Conservation (phyloP, 1,140 invertebrate genomes). For the Xylocopa sonorina region DNA sequence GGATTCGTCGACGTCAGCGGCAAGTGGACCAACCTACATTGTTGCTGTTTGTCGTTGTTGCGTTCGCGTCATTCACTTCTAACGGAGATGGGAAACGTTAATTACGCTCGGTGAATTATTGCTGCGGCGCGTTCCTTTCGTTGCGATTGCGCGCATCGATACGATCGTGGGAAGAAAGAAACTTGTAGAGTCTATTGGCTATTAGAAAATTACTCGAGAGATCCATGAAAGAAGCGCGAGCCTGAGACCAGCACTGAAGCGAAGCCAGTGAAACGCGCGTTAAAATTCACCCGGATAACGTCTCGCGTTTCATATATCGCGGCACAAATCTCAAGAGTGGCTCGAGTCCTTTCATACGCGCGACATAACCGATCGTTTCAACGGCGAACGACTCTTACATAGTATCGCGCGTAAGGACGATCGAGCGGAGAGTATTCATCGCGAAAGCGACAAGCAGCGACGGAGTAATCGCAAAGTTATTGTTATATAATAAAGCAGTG, state of each 20-base stretch:
- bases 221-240: no score
- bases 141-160: no score
- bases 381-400: neutral
- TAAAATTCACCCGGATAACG: no score
- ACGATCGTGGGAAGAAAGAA: no score
- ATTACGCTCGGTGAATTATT: neutral
- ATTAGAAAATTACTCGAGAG: no score
- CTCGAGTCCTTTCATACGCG: neutral
- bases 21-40: neutral
- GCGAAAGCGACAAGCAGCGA: neutral
- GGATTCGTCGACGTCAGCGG: neutral
- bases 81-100: neutral
- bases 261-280: no score
- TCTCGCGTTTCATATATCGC: no score
- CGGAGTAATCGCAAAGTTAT: neutral
- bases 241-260: no score
- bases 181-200: no score
- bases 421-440: neutral
- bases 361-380: neutral
- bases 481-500: constrained; percentile 28
- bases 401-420: neutral
- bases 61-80: neutral
- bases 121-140: neutral
- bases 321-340: no score
- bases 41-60: neutral